Base-by-base conservation (phyloP, 2,797 vertebrate species). In the Carapus acus region DNA sequence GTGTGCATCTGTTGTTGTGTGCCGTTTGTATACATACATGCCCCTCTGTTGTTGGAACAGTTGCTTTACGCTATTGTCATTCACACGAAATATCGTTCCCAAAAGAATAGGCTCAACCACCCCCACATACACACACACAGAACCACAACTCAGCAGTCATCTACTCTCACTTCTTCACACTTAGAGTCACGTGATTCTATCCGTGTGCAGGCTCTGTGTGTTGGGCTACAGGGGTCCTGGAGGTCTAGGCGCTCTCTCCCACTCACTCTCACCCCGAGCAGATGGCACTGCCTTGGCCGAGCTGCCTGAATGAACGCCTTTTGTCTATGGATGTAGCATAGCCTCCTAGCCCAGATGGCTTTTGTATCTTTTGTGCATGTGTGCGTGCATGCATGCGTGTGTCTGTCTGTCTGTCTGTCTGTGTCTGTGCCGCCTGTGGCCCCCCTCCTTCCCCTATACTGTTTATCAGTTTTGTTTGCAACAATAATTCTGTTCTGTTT, bases 311-410 rank as follows among this genome's bases (percentile, higher is more conserved):
- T 74, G 75, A 78, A 56, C 50, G 73, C 78, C 83, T 71, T 77
- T 87, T 85, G 83, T 85, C 69, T 75, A 39, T 79, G 80, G 80
- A 79, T 77, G 80, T 85, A 80, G 80, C 67, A 78, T 78, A 82
- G 84, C 79, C 73, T 71, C 76, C 77, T 79, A 73, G 78, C 83
- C 83, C 85, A 86, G 85, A 87, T 87, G 85, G 83, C 83, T 81
- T 82, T 85, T 87, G 75, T 75, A 81, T 67, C 83, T 85, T 85
- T 87, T 87, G 83, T 87, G 77, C 81, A 58, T 36, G 34, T n/a
- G 34, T 39, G 59, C 63, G 77, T 78, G 81, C 76, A 85, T 78
- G 79, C 59, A n/a, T 69, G 73, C 67, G 73, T 67, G 67, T 69
- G 73, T 62, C 79, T 39, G 78, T 67, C 73, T 67, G 65, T 52